Evolutionary conservation across 2,113 vertebrate species (phyloP), one percentile per base, ranked within the genome.

Genomic region (Thamnophis sirtalis): DNA sequence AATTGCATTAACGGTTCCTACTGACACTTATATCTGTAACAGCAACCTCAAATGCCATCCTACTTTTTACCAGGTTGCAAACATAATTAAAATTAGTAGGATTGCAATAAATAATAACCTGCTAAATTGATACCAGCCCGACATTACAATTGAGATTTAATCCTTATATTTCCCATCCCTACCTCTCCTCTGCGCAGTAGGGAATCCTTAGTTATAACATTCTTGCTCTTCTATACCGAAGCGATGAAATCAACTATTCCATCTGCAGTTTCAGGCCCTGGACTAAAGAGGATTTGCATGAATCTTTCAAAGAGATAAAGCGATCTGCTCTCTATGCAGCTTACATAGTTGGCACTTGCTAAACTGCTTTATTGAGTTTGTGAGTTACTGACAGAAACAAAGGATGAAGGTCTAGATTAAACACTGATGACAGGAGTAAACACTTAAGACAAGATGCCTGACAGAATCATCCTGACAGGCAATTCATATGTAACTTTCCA

Each of bases 401-500:
- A 94, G 94, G 88, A 93, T 94, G 92, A 96, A 92, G 3, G 89
- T 93, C 93, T 95, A 96, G 92, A 95, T 91, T 95, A 92, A 93
- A 84, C 86, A 93, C 96, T 96, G 97, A 97, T 97, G 96, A 98
- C 96, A 98, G 96, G 95, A 96, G 97, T 97, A 98, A 98, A 97
- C 93, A 95, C 91, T 95, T 97, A 97, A 93, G 95, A 93, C 96
- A 95, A 97, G 95, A 53, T 95, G 94, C 95, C 98, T 98, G 98
- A 96, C 95, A 96, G 98, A 98, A 97, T 94, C 91, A 96, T 97
- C 97, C 89, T 98, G 98, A 98, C 98, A 98, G 97, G 94, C 97
- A 97, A 96, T 97, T 98, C 97, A 97, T 94, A 98, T 97, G 97
- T 98, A 98, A 98, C 98, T 97, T 98, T 97, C 96, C 97, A 95